Conservation (phyloP, 2,888 invertebrate species). For the Blastobasis lacticolella region DNA sequence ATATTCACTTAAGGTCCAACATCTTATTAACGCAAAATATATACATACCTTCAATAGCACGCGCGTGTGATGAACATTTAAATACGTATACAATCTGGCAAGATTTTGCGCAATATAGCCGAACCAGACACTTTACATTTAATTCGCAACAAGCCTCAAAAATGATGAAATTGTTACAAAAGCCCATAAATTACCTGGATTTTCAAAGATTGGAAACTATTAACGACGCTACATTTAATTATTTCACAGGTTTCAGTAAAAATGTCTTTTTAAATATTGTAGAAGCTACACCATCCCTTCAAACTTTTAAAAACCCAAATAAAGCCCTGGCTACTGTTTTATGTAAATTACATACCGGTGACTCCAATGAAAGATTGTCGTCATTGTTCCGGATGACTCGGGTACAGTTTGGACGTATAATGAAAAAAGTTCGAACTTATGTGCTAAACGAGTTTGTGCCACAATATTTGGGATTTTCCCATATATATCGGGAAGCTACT, state of each 20-base stretch:
- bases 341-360: conserved; percentile 1
- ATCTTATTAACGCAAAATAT: not conserved
- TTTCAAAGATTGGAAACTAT: not conserved
- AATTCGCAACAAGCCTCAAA: not conserved
- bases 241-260: not conserved
- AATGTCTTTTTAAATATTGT: not conserved
- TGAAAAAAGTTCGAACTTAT: not conserved
- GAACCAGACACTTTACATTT: not conserved
- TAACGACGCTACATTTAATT: not conserved
- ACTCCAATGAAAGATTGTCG: conserved; percentile 1
- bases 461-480: not conserved
- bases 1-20: not conserved
- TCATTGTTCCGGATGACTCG: not conserved
- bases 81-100: not conserved
- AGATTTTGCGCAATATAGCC: not conserved
- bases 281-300: not conserved
- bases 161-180: not conserved
- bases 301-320: not conserved
- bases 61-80: not conserved
- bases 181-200: not conserved
- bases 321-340: not conserved
- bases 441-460: too few relatives aligned
- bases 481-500: not conserved
- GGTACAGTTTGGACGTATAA: not conserved
- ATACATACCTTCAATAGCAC: not conserved